Percentiles rank a stretch among this genome's conserved stretches.
Conservation (phyloP, 2,888 invertebrate genomes). For the Heliconius aoede region DNA sequence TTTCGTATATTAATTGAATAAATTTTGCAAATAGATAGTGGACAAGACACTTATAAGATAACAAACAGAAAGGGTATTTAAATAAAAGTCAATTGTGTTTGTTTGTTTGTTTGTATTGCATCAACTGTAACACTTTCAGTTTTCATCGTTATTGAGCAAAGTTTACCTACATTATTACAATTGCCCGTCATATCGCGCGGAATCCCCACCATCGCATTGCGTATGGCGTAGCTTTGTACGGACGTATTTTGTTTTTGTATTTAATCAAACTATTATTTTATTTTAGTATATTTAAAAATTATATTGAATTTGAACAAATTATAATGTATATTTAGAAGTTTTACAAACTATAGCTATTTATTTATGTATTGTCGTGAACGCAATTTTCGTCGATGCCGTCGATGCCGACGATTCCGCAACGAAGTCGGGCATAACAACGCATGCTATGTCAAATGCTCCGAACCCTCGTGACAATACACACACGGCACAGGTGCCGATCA, state of each 20-base stretch:
- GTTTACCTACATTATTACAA: slow-evolving; percentile 84
- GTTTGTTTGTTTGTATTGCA: slow-evolving; percentile 83
- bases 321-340: slow-evolving; percentile 12
- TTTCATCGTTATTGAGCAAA: slow-evolving; percentile 83
- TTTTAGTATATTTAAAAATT: slow-evolving; percentile 5
- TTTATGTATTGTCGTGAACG: slow-evolving; percentile 40
- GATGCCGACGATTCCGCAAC: slow-evolving; percentile 60
- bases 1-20: too few species aligned
- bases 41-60: too few species aligned
- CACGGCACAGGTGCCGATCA: slow-evolving; percentile 71
- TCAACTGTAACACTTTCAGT: slow-evolving; percentile 84
- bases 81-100: slow-evolving; percentile 80
- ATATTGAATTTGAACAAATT: slow-evolving; percentile 31
- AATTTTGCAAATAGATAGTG: too few species aligned
- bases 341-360: slow-evolving; percentile 6
- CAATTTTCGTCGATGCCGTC: background rate
- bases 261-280: background rate
- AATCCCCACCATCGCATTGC: slow-evolving; percentile 57
- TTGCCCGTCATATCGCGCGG: slow-evolving; percentile 65
- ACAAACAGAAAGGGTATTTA: slow-evolving; percentile 19
- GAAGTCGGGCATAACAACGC: slow-evolving; percentile 79
- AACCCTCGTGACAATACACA: slow-evolving; percentile 78
- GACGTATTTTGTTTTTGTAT: slow-evolving; percentile 45
- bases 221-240: slow-evolving; percentile 51
- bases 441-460: slow-evolving; percentile 82